Percentiles rank a stretch among this genome's conserved stretches.
Evolutionary conservation across 2,888 invertebrate genomes (phyloP).

Genomic region (Glaucopsyche alexis): DNA sequence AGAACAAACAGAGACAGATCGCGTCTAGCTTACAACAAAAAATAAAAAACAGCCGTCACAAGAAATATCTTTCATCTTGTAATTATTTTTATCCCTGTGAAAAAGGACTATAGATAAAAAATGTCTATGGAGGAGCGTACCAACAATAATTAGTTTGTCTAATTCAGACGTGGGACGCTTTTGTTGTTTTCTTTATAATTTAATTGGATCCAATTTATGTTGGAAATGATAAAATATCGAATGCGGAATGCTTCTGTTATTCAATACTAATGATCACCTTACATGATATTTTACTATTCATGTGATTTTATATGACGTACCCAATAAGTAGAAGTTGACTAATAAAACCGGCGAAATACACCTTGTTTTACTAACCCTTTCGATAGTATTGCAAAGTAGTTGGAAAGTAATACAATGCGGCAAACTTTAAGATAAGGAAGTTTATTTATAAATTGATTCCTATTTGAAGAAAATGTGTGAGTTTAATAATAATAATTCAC

Average conservation of each 20-base stretch:
- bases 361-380: too few species aligned
- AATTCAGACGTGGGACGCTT: slow-evolving; percentile 53
- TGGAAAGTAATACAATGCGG: too few species aligned
- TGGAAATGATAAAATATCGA: slow-evolving; percentile 32
- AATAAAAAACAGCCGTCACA: slow-evolving; percentile 45
- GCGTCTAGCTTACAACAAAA: slow-evolving; percentile 54
- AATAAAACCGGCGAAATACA: too few species aligned
- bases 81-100: slow-evolving; percentile 79
- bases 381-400: too few species aligned
- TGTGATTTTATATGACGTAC: too few species aligned
- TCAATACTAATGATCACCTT: too few species aligned
- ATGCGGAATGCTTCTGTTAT: neutral
- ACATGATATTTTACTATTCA: too few species aligned
- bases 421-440: too few species aligned
- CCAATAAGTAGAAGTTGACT: too few species aligned
- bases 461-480: too few species aligned
- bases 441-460: too few species aligned
- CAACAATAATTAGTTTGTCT: slow-evolving; percentile 67
- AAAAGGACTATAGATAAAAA: slow-evolving; percentile 61
- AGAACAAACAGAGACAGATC: slow-evolving; percentile 57
- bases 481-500: too few species aligned
- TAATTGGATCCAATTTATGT: slow-evolving; percentile 30
- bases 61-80: slow-evolving; percentile 71
- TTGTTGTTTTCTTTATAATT: slow-evolving; percentile 37
- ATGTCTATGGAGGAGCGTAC: slow-evolving; percentile 42